Percentiles rank a stretch among this genome's conserved stretches.
Evolutionary conservation across 1,140 invertebrate species (phyloP).

Genomic region (Chrysomallon squamiferum): DNA sequence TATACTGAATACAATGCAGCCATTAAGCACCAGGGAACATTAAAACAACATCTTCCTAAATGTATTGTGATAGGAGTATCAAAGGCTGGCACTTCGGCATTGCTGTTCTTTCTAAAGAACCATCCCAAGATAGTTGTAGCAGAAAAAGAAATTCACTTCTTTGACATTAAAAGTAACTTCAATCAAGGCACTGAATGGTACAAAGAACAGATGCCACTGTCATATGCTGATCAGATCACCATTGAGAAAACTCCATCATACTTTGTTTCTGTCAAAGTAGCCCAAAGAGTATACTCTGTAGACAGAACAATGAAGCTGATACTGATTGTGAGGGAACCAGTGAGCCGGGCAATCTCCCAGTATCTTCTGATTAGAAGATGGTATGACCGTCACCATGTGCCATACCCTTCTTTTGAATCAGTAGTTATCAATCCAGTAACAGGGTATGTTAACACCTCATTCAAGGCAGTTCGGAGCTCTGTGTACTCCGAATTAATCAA

Average conservation of each 20-base stretch:
- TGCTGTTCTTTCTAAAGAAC: constrained; percentile 62
- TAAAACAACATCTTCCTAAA: constrained; percentile 40
- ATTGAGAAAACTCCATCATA: constrained; percentile 69
- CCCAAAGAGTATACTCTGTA: constrained; percentile 83
- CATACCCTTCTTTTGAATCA: constrained; percentile 48
- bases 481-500: constrained; percentile 59
- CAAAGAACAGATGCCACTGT: constrained; percentile 57
- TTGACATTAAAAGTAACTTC: constrained; percentile 63
- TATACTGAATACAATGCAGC: too few relatives aligned
- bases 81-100: constrained; percentile 64
- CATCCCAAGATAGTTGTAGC: constrained; percentile 60
- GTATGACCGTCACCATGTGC: constrained; percentile 46
- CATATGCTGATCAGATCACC: constrained; percentile 60
- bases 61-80: constrained; percentile 63
- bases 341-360: constrained; percentile 88
- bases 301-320: constrained; percentile 85
- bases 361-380: constrained; percentile 75
- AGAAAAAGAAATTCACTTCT: constrained; percentile 65
- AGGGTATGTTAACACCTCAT: constrained; percentile 45
- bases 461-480: constrained; percentile 54
- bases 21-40: too few relatives aligned
- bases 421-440: constrained; percentile 46
- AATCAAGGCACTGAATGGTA: constrained; percentile 64
- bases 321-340: constrained; percentile 88
- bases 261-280: constrained; percentile 73